Evolutionary conservation across 2,888 invertebrate species (phyloP).

Genomic region (Euclidia mi): DNA sequence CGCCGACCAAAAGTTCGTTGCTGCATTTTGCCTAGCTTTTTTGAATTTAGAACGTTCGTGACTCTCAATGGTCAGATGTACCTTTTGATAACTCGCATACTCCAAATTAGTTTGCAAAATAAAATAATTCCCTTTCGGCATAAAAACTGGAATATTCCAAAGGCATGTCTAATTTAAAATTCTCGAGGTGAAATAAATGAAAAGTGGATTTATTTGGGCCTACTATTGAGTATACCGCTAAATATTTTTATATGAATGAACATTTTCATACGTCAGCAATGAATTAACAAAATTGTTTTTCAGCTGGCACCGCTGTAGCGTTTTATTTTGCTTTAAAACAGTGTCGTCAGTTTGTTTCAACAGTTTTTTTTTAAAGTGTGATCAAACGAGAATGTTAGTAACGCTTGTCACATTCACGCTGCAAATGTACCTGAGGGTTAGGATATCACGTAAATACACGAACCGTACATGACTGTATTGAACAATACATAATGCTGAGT

Average conservation of each 20-base stretch:
- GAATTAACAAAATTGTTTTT: slow-evolving; percentile 38
- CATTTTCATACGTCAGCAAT: slow-evolving; percentile 15
- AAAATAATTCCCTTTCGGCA: slow-evolving; percentile 33
- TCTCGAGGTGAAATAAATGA: slow-evolving; percentile 24
- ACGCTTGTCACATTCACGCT: slow-evolving; percentile 60
- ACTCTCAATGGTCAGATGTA: slow-evolving; percentile 52
- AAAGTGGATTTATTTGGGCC: background rate
- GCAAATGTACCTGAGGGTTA: slow-evolving; percentile 32
- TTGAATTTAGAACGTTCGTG: slow-evolving; percentile 60
- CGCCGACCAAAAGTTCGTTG: slow-evolving; percentile 45
- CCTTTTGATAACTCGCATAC: slow-evolving; percentile 45
- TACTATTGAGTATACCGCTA: too few relatives aligned
- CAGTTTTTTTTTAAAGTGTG: slow-evolving; percentile 57
- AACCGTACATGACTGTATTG: slow-evolving; percentile 6
- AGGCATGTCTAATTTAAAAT: slow-evolving; percentile 31
- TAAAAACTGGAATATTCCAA: slow-evolving; percentile 26
- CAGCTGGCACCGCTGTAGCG: slow-evolving; percentile 36
- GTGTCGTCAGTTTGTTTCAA: slow-evolving; percentile 60
- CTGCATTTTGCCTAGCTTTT: slow-evolving; percentile 58
- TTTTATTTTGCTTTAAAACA: slow-evolving; percentile 60
- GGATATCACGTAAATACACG: slow-evolving; percentile 26
- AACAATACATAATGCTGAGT: background rate
- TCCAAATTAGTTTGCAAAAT: slow-evolving; percentile 43
- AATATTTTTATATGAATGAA: background rate
- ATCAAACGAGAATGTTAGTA: slow-evolving; percentile 47